Evolutionary conservation across 2,797 vertebrate species (phyloP).

Genomic region (Urophycis tenuis): DNA sequence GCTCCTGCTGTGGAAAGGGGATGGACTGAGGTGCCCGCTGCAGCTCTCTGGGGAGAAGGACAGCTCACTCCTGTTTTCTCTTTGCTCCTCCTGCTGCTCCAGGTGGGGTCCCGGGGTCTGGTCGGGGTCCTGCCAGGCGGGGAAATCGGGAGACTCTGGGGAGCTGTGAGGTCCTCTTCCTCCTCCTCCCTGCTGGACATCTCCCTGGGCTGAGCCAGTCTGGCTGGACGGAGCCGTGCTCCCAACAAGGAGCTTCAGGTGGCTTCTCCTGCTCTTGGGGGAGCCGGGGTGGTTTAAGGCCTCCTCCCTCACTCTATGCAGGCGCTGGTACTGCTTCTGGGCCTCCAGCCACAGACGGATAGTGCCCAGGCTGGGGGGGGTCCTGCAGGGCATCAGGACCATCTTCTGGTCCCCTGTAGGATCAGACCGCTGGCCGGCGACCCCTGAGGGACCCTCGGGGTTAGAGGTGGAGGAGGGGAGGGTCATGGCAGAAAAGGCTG

Average conservation of each 20-base stretch:
- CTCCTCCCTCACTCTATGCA: constrained; percentile 65
- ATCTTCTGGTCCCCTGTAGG: constrained; percentile 76
- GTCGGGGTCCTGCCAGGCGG: constrained; percentile 78
- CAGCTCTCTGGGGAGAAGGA: constrained; percentile 45
- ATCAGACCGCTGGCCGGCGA: not conserved
- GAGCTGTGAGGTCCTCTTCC: constrained; percentile 60
- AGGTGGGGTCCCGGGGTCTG: constrained; percentile 39
- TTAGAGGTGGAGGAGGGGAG: constrained; percentile 63
- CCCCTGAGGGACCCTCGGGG: constrained; percentile 32
- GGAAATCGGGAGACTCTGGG: constrained; percentile 76
- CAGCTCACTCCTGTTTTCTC: constrained; percentile 36
- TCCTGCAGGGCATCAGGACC: constrained; percentile 90
- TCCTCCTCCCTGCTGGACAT: constrained; percentile 51
- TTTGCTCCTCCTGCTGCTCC: constrained; percentile 9
- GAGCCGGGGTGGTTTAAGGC: not conserved
- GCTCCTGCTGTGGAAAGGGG: constrained; percentile 44
- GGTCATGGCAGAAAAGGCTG: constrained; percentile 92
- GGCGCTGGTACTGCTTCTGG: constrained; percentile 83
- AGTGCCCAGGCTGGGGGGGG: constrained; percentile 81
- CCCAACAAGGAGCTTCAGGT: not conserved
- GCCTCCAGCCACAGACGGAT: constrained; percentile 92
- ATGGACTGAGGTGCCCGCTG: constrained; percentile 45
- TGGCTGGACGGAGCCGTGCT: constrained; percentile 25
- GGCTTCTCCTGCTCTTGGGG: not conserved
- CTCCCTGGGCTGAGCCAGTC: constrained; percentile 46